Percentiles rank a stretch among this genome's conserved stretches.
phyloP scores from a whole-genome alignment of 2,797 vertebrate species.

The Etheostoma perlongum region DNA sequence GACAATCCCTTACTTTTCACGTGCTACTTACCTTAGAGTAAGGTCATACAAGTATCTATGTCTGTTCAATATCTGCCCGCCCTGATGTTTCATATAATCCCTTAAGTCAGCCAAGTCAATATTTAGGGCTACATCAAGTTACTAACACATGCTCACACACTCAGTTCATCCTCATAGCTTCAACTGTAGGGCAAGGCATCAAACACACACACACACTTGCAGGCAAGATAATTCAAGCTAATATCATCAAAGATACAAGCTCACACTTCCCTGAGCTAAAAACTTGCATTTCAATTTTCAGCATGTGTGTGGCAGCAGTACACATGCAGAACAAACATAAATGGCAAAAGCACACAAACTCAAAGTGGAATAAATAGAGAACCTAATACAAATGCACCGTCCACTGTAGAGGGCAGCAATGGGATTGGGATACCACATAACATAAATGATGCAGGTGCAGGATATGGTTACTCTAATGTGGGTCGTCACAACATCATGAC shows the following conservation, averaged over 20 bases:
- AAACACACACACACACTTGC: constrained; percentile 11
- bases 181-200: constrained; percentile 5
- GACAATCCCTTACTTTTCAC: constrained; percentile 15
- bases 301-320: constrained; percentile 8
- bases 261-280: constrained; percentile 13
- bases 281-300: constrained; percentile 15
- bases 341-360: constrained; percentile 1
- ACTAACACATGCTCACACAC: constrained; percentile 21
- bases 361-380: not conserved
- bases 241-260: too few relatives aligned
- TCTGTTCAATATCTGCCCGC: constrained; percentile 27
- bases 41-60: constrained; percentile 35
- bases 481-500: not conserved
- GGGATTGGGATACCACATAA: not conserved
- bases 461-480: not conserved
- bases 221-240: too few relatives aligned
- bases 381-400: not conserved
- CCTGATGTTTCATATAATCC: constrained; percentile 49
- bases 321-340: constrained; percentile 34
- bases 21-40: constrained; percentile 33
- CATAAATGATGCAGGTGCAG: constrained; percentile 14
- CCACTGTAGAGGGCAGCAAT: constrained; percentile 4
- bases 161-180: constrained; percentile 49
- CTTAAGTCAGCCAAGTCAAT: constrained; percentile 30
- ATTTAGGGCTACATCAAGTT: constrained; percentile 42